These are phyloP conservation scores for Lates calcarifer DNA, from an alignment of 2,113 vertebrate species.

Conservation along the genomic window DNA sequence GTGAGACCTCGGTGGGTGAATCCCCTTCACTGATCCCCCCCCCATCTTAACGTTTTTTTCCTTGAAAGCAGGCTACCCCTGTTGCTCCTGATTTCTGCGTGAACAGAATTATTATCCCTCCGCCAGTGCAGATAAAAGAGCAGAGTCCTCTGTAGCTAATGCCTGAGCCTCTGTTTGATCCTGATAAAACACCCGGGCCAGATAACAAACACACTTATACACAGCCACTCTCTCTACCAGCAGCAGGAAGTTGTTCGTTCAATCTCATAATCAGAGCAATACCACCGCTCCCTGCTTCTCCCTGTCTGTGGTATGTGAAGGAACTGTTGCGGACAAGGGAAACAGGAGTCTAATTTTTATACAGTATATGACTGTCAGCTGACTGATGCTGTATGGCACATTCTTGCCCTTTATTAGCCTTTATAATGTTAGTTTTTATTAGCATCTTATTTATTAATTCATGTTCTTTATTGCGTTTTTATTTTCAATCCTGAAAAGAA, in stretches of 20 bases:
- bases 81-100: slow-evolving; percentile 53
- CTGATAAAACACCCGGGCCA: slow-evolving; percentile 69
- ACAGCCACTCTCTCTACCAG: slow-evolving; percentile 48
- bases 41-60: slow-evolving; percentile 57
- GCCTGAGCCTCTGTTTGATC: slow-evolving; percentile 76
- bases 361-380: not conserved
- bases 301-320: slow-evolving; percentile 40
- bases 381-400: not conserved
- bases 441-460: not conserved
- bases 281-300: slow-evolving; percentile 54
- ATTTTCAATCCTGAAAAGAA: not conserved
- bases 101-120: slow-evolving; percentile 71
- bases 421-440: no score
- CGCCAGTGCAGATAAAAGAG: slow-evolving; percentile 71
- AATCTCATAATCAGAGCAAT: slow-evolving; percentile 63
- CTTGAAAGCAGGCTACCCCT: slow-evolving; percentile 49
- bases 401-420: not conserved
- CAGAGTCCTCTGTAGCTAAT: slow-evolving; percentile 70
- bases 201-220: slow-evolving; percentile 69
- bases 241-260: slow-evolving; percentile 80
- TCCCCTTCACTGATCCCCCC: slow-evolving; percentile 66
- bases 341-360: not conserved
- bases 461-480: not conserved
- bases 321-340: not conserved
- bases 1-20: slow-evolving; percentile 55